A percentile compares a stretch with the other conserved stretches of the same genome.
These are phyloP conservation scores for Vombatus ursinus DNA, from an alignment of 2,113 vertebrate genomes.

Conservation along the genomic window DNA sequence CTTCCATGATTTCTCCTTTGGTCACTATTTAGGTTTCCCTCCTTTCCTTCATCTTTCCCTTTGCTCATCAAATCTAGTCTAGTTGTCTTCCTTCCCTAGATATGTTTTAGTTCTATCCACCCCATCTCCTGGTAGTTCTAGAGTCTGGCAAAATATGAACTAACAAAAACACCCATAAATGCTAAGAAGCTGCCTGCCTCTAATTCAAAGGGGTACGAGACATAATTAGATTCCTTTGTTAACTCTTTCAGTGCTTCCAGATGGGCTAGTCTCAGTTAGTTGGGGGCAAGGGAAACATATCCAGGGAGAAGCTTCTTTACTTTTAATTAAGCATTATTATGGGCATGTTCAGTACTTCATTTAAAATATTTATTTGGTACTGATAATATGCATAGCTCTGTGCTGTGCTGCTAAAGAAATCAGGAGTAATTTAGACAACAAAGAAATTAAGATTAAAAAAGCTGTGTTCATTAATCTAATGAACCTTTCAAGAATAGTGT, in stretches of 20 bases:
- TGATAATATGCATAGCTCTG: not conserved
- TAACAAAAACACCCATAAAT: not conserved
- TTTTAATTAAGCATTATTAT: not conserved
- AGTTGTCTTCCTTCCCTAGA: not conserved
- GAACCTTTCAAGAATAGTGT: not conserved
- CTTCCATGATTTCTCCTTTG: not conserved
- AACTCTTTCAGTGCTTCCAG: not conserved
- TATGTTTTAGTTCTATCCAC: not conserved
- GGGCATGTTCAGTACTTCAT: not conserved
- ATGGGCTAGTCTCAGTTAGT: not conserved
- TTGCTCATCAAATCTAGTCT: not conserved
- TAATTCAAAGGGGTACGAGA: not conserved
- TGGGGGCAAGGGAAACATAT: not conserved
- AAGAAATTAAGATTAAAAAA: conserved; percentile 22
- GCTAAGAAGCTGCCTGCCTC: not conserved
- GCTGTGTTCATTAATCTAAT: not conserved
- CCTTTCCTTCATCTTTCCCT: not conserved
- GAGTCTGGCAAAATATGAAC: not conserved
- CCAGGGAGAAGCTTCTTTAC: not conserved
- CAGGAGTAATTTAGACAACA: not conserved
- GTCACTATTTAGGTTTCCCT: not conserved
- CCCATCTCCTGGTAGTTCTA: not conserved
- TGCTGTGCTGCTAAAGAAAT: not conserved
- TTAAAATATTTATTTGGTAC: conserved; percentile 5
- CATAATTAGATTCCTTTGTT: not conserved